Evolutionary conservation across 1,140 invertebrate species (phyloP).

Genomic region (Dryas iulia): DNA sequence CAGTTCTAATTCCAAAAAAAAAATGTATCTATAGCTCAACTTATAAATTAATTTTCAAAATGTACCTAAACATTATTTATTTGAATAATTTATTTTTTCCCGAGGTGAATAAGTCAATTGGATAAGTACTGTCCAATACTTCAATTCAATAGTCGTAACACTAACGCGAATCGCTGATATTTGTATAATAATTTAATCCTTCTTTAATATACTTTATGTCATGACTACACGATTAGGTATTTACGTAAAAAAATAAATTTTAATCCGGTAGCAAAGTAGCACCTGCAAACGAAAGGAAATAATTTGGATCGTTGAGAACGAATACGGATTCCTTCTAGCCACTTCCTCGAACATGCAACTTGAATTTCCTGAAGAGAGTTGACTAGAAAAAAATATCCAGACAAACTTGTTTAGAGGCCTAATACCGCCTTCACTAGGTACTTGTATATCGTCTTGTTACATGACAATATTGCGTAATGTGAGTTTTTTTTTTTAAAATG

Average conservation of each 20-base stretch:
- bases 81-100: too few species aligned
- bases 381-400: conserved; percentile 10
- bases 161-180: not conserved
- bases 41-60: too few species aligned
- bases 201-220: too few species aligned
- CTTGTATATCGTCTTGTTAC: conserved; percentile 2
- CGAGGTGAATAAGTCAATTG: too few species aligned
- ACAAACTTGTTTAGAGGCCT: conserved; percentile 17
- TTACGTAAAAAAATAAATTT: not conserved
- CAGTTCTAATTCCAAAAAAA: too few species aligned
- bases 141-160: too few species aligned
- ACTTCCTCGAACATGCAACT: conserved; percentile 23
- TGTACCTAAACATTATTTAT: too few species aligned
- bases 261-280: not conserved
- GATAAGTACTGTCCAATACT: too few species aligned
- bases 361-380: conserved; percentile 27
- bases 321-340: conserved; percentile 10
- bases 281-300: not conserved
- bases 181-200: not conserved
- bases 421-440: conserved; percentile 1
- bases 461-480: conserved; percentile 5
- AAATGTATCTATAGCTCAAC: too few species aligned
- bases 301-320: not conserved
- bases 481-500: not conserved
- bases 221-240: too few species aligned